Percentiles rank a stretch among this genome's conserved stretches.
These are phyloP conservation scores for Chouioia cunea DNA, from an alignment of 2,888 invertebrate genomes.

Conservation along the genomic window DNA sequence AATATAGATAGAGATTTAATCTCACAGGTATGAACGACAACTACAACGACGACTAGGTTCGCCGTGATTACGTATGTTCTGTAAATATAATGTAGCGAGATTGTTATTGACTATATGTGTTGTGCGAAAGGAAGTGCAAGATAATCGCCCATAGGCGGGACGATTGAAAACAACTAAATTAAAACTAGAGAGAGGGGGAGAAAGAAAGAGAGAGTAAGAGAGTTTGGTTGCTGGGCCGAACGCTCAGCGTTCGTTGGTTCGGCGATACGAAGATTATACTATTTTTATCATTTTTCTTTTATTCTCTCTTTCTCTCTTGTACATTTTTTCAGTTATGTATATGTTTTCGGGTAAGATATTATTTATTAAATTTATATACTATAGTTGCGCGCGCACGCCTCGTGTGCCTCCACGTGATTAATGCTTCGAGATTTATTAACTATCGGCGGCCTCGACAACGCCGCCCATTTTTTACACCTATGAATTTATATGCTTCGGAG, in stretches of 20 bases:
- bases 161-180: slow-evolving; percentile 45
- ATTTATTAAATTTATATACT: slow-evolving; percentile 43
- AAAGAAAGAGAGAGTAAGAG: slow-evolving; percentile 4
- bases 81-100: slow-evolving; percentile 43
- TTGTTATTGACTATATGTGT: slow-evolving; percentile 38
- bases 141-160: slow-evolving; percentile 39
- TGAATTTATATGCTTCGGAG: slow-evolving; percentile 12
- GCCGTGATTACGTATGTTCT: not conserved
- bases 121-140: slow-evolving; percentile 17
- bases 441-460: slow-evolving; percentile 19
- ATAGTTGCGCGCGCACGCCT: slow-evolving; percentile 10
- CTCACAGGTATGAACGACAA: too few relatives aligned
- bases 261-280: slow-evolving; percentile 24
- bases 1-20: not conserved
- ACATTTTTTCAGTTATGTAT: too few relatives aligned
- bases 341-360: slow-evolving; percentile 35
- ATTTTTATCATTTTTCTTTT: slow-evolving; percentile 20
- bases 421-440: slow-evolving; percentile 31
- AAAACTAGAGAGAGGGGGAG: slow-evolving; percentile 28
- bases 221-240: slow-evolving; percentile 9
- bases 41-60: too few relatives aligned
- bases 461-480: slow-evolving; percentile 21
- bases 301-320: slow-evolving; percentile 27
- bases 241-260: not conserved
- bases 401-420: slow-evolving; percentile 21